These are phyloP conservation scores for Bombus impatiens DNA, from an alignment of 1,140 invertebrate genomes.

Conservation along the genomic window DNA sequence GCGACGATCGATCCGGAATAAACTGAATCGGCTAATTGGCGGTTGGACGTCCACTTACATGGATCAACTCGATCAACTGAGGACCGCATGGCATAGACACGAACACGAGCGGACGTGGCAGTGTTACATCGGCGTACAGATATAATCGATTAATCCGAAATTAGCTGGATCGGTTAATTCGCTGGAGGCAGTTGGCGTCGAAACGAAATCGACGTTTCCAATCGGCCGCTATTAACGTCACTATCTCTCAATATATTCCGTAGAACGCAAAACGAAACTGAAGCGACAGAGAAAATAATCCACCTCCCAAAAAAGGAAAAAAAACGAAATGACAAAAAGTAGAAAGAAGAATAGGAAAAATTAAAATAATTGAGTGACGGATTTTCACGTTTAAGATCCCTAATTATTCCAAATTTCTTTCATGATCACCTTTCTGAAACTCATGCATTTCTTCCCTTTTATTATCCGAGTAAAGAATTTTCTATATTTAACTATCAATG, in stretches of 20 bases:
- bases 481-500: neutral
- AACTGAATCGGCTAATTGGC: slow-evolving; percentile 22
- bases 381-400: neutral
- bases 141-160: slow-evolving; percentile 49
- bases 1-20: neutral
- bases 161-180: slow-evolving; percentile 44
- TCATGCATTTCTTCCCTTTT: neutral
- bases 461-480: neutral
- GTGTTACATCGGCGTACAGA: slow-evolving; percentile 4
- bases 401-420: neutral
- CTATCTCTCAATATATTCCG: neutral
- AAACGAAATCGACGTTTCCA: slow-evolving; percentile 19
- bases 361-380: neutral
- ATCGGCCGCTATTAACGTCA: slow-evolving; percentile 18
- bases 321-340: neutral
- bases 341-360: no score
- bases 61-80: slow-evolving; percentile 34
- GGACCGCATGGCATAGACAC: neutral
- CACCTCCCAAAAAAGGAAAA: no score
- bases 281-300: no score
- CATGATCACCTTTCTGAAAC: neutral
- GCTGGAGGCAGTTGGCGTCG: slow-evolving; percentile 20
- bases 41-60: slow-evolving; percentile 27
- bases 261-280: neutral
- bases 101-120: neutral